Evolutionary conservation across 2,797 vertebrate genomes (phyloP), one percentile per base, ranked within the genome.

Genomic region (Vultur gryphus): DNA sequence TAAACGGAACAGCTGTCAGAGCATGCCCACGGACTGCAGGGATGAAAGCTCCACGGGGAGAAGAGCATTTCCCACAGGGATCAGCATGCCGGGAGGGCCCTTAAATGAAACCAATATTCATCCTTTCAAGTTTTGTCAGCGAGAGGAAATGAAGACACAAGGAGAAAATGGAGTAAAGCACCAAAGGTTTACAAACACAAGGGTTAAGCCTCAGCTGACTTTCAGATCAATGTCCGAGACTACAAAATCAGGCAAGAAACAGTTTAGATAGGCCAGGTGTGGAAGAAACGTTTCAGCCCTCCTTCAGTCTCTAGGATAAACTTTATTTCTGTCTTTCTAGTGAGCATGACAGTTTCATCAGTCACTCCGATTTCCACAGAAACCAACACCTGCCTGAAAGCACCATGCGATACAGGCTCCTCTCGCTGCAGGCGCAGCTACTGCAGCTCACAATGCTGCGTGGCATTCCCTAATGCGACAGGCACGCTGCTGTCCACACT

Each of bases 1-100:
- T 55, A 93, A 97, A 59, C 1, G 64, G 41, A 79, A 70, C 16
- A 33, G 66, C 51, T n/a, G 61, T 91, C 77, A 95, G 44, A 46
- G 46, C 11, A 16, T 2, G 16, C 19, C 61, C 23, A 8, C 0
- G 3, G 69, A 35, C 17, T 3, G 7, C 46, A 59, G 33, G 28
- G 43, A 33, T 14, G 35, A 33, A n/a, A 55, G 35, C 28, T 72
- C 41, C 25, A 10, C 0, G 1, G 21, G 12, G 16, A 75, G 21
- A 58, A 21, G 14, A 55, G 29, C 24, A 17, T n/a, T 76, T 83
- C 43, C 66, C 37, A 41, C 15, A n/a, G 37, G 19, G 26, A 84
- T 39, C 46, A 58, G 41, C 31, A 48, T 2, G 6, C 16, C 31
- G 29, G 29, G 49, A 86, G 28, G 8, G 28, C 31, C 41, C 66